phyloP scores from a whole-genome alignment of 2,888 invertebrate species.

The Rutpela maculata region DNA sequence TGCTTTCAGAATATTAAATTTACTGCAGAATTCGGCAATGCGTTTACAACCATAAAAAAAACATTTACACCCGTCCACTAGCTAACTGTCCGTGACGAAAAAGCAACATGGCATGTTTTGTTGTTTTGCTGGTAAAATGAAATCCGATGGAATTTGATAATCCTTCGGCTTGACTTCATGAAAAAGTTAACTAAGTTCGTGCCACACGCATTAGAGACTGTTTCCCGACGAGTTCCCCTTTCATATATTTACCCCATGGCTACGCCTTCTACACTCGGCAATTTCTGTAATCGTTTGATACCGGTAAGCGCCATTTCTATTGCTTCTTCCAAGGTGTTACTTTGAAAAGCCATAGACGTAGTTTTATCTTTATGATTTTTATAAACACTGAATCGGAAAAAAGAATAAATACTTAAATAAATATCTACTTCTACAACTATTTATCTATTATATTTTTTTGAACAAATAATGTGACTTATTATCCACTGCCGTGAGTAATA shows the following conservation, averaged over 20 bases:
- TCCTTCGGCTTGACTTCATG: constrained; percentile 12
- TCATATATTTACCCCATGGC: background rate
- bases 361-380: background rate
- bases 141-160: background rate
- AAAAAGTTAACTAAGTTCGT: constrained; percentile 6
- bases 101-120: background rate
- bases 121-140: constrained; percentile 1
- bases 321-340: constrained; percentile 1
- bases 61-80: background rate
- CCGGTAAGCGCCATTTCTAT: background rate
- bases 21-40: background rate
- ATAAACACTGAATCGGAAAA: no score
- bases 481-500: no score
- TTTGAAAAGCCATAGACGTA: background rate
- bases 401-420: no score
- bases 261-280: constrained; percentile 3
- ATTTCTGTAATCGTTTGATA: constrained; percentile 10
- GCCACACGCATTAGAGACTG: constrained; percentile 11
- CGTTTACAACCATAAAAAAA: background rate
- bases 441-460: no score
- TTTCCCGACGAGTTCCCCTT: constrained; percentile 2
- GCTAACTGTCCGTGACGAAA: background rate
- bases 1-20: background rate
- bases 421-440: no score
- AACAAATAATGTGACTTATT: no score